These are phyloP conservation scores for Neosilurus mollespiculum DNA, from an alignment of 2,797 vertebrate genomes.

Conservation along the genomic window DNA sequence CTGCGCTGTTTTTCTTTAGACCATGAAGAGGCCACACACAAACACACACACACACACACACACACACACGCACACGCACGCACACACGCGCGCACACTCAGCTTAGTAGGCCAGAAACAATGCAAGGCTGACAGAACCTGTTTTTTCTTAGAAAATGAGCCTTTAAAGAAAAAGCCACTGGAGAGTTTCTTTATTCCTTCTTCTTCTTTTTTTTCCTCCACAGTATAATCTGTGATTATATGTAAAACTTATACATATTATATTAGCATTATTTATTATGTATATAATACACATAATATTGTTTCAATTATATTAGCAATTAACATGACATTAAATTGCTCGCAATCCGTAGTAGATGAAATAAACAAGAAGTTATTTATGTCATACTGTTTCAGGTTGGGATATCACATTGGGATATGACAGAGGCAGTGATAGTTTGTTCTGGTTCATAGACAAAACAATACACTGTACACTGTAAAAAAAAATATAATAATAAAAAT, in stretches of 20 bases:
- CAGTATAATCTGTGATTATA: background rate
- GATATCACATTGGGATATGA: background rate
- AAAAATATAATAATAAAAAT: too few species aligned
- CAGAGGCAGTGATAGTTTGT: background rate
- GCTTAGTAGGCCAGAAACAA: background rate
- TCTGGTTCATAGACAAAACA: conserved; percentile 7
- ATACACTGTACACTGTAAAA: too few species aligned
- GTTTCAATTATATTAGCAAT: background rate
- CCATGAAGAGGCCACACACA: conserved; percentile 24
- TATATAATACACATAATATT: too few species aligned
- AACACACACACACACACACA: background rate
- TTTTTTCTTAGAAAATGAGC: conserved; percentile 6
- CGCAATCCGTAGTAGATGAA: background rate
- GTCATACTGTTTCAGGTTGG: background rate
- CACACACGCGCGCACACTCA: background rate
- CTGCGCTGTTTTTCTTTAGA: conserved; percentile 48
- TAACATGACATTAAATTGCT: background rate
- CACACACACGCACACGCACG: background rate
- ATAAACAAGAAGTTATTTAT: background rate
- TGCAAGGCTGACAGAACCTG: conserved; percentile 1
- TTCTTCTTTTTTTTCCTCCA: too few species aligned
- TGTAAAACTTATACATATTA: too few species aligned
- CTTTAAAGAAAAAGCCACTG: background rate
- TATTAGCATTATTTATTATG: too few species aligned
- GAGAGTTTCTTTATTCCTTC: too few species aligned